A percentile compares a stretch with the other conserved stretches of the same genome.
Conservation (phyloP, 2,113 vertebrate species). For the Lagopus leucura region DNA sequence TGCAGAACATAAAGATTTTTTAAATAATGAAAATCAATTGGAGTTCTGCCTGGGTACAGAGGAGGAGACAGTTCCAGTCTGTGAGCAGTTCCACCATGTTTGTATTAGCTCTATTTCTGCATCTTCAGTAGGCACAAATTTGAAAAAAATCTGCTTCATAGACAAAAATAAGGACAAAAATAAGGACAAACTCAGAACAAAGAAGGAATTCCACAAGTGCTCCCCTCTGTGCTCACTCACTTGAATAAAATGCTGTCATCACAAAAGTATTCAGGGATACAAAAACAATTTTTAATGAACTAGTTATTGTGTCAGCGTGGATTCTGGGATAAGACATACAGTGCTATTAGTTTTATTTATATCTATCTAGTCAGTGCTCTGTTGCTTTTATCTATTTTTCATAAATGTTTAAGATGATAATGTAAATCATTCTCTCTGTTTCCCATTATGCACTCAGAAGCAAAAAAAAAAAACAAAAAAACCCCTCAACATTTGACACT, state of each 20-base stretch:
- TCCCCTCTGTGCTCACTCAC: slow-evolving; percentile 48
- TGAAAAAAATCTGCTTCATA: slow-evolving; percentile 27
- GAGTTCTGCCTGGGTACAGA: background rate
- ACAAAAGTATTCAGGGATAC: slow-evolving; percentile 7
- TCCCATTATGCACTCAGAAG: background rate
- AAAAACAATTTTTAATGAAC: slow-evolving; percentile 51
- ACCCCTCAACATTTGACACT: background rate
- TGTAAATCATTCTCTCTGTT: background rate
- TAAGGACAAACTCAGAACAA: background rate
- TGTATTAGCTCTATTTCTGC: background rate
- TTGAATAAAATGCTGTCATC: slow-evolving; percentile 22
- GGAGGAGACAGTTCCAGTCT: background rate
- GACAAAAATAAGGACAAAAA: background rate
- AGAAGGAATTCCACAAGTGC: background rate
- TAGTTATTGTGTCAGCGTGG: slow-evolving; percentile 36
- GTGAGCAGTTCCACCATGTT: background rate
- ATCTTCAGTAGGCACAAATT: slow-evolving; percentile 24
- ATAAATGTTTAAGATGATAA: slow-evolving; percentile 20
- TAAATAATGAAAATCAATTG: background rate
- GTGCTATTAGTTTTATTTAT: slow-evolving; percentile 13
- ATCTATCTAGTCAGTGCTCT: slow-evolving; percentile 2
- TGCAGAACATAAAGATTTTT: background rate
- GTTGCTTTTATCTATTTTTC: slow-evolving; percentile 21
- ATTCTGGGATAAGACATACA: slow-evolving; percentile 1
- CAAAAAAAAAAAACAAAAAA: background rate